Evolutionary conservation across 2,888 invertebrate genomes (phyloP).

Genomic region (Emmelina monodactyla): DNA sequence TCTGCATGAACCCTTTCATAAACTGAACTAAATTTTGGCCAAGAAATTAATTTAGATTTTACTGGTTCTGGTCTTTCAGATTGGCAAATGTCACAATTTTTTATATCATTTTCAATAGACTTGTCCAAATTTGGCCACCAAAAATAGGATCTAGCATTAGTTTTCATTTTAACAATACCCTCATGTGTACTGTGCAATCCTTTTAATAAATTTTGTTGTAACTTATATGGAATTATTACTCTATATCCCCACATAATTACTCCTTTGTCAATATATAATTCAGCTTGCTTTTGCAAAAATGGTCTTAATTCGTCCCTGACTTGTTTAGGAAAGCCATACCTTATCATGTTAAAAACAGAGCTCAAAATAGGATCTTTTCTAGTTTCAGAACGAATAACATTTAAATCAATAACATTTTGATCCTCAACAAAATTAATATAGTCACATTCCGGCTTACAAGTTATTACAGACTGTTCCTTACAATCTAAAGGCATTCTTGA

Average conservation of each 20-base stretch:
- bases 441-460: constrained; percentile 4
- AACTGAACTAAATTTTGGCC: neutral
- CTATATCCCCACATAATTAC: constrained; percentile 11
- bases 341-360: constrained; percentile 6
- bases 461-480: neutral
- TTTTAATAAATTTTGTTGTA: constrained; percentile 1
- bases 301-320: constrained; percentile 6
- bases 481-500: constrained; percentile 7
- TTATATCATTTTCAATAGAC: constrained; percentile 6
- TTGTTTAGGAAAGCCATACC: constrained; percentile 4
- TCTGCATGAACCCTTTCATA: constrained; percentile 10
- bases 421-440: constrained; percentile 11
- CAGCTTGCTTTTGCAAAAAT: constrained; percentile 8
- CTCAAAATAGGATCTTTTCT: constrained; percentile 10
- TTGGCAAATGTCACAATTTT: constrained; percentile 6
- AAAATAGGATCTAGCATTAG: constrained; percentile 9
- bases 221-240: constrained; percentile 4
- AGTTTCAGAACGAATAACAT: constrained; percentile 8
- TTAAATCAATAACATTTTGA: constrained; percentile 9
- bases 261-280: constrained; percentile 9
- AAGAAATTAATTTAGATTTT: constrained; percentile 3
- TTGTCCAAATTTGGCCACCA: constrained; percentile 10
- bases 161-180: constrained; percentile 9
- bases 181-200: constrained; percentile 6
- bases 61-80: constrained; percentile 4